Evolutionary conservation across 2,113 vertebrate species (phyloP).

Genomic region (Calonectris borealis): DNA sequence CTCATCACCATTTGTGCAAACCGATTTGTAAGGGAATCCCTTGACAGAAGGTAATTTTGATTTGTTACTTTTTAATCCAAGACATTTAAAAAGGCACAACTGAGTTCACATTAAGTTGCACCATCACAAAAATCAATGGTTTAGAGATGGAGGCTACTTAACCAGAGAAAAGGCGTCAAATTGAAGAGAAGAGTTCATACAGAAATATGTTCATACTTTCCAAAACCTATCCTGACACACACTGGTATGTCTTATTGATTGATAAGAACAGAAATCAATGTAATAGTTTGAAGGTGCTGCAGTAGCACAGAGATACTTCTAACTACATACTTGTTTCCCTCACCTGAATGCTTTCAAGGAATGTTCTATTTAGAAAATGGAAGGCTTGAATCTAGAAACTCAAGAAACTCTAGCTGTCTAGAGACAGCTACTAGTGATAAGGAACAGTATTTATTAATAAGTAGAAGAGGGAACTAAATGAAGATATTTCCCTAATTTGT

Average conservation of each 20-base stretch:
- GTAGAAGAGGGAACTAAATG: neutral
- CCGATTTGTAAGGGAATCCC: neutral
- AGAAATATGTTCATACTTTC: neutral
- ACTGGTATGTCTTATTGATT: neutral
- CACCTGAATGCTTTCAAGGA: slow-evolving; percentile 9
- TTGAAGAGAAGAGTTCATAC: neutral
- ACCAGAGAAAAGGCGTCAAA: neutral
- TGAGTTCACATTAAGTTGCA: neutral
- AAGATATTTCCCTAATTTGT: neutral
- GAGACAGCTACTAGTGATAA: neutral
- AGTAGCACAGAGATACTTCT: neutral
- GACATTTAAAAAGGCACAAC: neutral
- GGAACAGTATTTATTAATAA: neutral
- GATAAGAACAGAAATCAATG: neutral
- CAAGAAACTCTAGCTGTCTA: neutral
- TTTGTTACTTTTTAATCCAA: neutral
- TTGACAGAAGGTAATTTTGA: neutral
- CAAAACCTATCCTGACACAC: neutral
- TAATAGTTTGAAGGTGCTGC: neutral
- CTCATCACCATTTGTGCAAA: neutral
- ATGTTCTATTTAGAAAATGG: neutral
- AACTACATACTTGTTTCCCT: neutral
- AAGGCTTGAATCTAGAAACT: slow-evolving; percentile 2
- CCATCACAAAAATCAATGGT: neutral
- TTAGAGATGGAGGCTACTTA: neutral